phyloP scores from a whole-genome alignment of 2,888 invertebrate genomes.

The Cordylochernes scorpioides region DNA sequence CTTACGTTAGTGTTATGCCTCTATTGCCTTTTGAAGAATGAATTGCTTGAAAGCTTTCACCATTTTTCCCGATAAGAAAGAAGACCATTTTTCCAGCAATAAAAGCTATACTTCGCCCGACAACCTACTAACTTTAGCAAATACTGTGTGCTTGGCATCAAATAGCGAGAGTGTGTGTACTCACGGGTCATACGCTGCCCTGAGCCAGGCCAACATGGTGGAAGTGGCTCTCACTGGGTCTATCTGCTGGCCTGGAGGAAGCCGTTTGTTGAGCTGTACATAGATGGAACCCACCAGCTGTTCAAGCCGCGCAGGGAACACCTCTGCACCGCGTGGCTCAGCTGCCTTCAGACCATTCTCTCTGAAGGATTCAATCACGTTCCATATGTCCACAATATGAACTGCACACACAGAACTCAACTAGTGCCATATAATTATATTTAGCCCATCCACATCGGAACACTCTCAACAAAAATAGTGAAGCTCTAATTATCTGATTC shows the following conservation, averaged over 20 bases:
- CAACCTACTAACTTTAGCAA: conserved; percentile 2
- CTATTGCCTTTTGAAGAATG: too few relatives aligned
- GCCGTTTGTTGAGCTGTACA: conserved; percentile 55
- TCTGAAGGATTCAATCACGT: conserved; percentile 90
- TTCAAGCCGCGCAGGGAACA: conserved; percentile 46
- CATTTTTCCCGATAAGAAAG: too few relatives aligned
- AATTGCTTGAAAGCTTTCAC: too few relatives aligned
- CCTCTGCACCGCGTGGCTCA: conserved; percentile 36
- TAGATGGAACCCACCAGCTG: conserved; percentile 72
- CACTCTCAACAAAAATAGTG: too few relatives aligned
- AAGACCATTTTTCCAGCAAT: too few relatives aligned
- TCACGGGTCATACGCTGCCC: conserved; percentile 81
- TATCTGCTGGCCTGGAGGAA: conserved; percentile 75
- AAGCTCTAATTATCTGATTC: too few relatives aligned
- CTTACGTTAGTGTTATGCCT: too few relatives aligned
- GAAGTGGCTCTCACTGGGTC: conserved; percentile 73
- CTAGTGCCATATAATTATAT: too few relatives aligned
- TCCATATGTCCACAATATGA: conserved; percentile 94
- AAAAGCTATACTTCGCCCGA: too few relatives aligned
- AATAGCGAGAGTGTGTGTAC: conserved; percentile 16
- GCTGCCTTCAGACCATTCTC: conserved; percentile 87
- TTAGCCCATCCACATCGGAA: too few relatives aligned
- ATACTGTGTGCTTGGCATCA: not conserved
- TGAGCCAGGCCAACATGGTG: conserved; percentile 69
- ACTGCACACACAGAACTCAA: conserved; percentile 32